Conservation (phyloP, 2,888 invertebrate genomes). For the Octodonta nipae region DNA sequence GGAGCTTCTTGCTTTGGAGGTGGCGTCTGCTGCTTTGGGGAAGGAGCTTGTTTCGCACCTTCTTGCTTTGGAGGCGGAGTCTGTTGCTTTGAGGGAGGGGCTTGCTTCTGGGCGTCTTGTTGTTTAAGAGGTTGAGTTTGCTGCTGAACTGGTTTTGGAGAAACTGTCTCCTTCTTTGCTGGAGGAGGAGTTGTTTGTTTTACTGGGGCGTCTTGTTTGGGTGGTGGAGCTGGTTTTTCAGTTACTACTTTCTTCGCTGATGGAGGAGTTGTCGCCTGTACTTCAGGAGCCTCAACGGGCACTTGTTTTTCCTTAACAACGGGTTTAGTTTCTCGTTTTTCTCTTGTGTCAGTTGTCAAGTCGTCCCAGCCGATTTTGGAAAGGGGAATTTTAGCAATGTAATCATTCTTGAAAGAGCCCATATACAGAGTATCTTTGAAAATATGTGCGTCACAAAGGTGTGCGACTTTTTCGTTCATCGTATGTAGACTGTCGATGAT, state of each 20-base stretch:
- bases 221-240: too few species aligned
- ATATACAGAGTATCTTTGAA: constrained; percentile 50
- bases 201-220: too few species aligned
- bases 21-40: constrained; percentile 9
- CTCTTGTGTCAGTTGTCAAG: constrained; percentile 15
- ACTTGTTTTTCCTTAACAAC: constrained; percentile 3
- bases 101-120: too few species aligned
- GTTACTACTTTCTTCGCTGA: constrained; percentile 5
- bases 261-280: constrained; percentile 4
- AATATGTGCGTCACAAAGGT: constrained; percentile 49
- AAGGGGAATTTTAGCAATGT: constrained; percentile 49
- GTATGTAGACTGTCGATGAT: constrained; percentile 52
- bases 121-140: constrained; percentile 14
- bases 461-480: constrained; percentile 23
- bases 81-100: constrained; percentile 11
- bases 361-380: constrained; percentile 36
- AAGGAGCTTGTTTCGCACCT: too few species aligned
- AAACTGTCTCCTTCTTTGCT: constrained; percentile 16
- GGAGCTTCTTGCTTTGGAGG: background rate
- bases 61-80: constrained; percentile 10
- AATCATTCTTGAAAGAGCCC: constrained; percentile 56
- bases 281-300: constrained; percentile 17
- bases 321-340: constrained; percentile 10
- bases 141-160: constrained; percentile 18
- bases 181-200: constrained; percentile 18